These are phyloP conservation scores for Felis chaus DNA, from an alignment of 2,113 vertebrate genomes.

Conservation along the genomic window DNA sequence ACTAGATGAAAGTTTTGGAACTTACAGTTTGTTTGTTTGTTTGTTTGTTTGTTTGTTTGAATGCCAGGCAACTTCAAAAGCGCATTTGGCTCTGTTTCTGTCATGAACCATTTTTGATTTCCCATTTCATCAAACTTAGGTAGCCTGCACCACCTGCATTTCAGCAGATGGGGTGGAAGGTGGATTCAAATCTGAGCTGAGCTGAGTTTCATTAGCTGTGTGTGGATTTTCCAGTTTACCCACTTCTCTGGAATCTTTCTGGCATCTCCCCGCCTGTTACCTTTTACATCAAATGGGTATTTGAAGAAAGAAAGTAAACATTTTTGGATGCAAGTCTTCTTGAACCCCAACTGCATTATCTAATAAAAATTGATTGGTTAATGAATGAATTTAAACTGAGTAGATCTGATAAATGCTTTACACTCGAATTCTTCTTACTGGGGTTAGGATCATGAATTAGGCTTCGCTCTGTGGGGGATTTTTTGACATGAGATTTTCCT, in stretches of 20 bases:
- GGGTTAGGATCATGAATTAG: neutral
- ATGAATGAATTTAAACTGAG: neutral
- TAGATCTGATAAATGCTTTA: neutral
- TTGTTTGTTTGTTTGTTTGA: neutral
- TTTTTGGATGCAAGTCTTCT: neutral
- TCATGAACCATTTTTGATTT: neutral
- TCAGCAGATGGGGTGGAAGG: neutral
- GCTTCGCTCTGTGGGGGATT: neutral
- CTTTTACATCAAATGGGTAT: neutral
- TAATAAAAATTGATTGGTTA: neutral
- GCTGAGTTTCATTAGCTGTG: neutral
- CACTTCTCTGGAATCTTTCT: neutral
- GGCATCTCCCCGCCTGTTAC: neutral
- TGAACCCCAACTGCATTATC: neutral
- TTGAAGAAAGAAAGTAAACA: neutral
- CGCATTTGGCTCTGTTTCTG: neutral
- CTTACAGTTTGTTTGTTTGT: neutral
- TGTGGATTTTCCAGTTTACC: neutral
- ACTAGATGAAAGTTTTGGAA: neutral
- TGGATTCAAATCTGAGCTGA: neutral
- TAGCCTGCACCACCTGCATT: neutral
- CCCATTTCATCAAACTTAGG: neutral
- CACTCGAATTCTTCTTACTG: neutral
- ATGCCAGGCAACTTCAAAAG: neutral
- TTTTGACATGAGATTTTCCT: neutral